phyloP scores from a whole-genome alignment of 2,888 invertebrate genomes.

The Hermaeophaga mercurialis region DNA sequence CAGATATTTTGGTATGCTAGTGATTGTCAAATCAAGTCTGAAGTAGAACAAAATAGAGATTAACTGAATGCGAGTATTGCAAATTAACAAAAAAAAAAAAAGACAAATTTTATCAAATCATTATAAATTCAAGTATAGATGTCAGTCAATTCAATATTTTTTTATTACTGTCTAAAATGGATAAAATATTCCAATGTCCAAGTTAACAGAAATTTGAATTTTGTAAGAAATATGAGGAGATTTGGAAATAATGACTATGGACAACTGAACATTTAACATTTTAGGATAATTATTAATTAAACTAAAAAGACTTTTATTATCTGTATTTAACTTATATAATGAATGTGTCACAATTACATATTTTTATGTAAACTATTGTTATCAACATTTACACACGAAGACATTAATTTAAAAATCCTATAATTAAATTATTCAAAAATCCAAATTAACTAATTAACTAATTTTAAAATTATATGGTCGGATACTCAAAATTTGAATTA shows the following conservation, averaged over 20 bases:
- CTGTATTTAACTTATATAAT: constrained; percentile 3
- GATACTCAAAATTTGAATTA: constrained; percentile 1
- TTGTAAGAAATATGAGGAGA: too few species aligned
- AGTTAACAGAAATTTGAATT: not conserved
- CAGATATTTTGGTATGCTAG: too few species aligned
- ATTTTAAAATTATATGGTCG: not conserved
- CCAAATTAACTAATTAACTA: not conserved
- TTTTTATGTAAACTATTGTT: not conserved
- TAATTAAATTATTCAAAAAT: not conserved
- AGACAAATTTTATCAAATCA: not conserved
- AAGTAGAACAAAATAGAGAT: not conserved
- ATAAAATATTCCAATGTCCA: not conserved
- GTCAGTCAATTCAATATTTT: not conserved
- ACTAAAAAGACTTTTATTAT: constrained; percentile 2
- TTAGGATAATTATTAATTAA: not conserved
- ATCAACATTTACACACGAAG: not conserved
- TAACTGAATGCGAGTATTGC: not conserved
- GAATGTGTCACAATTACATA: constrained; percentile 4
- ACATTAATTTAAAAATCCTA: not conserved
- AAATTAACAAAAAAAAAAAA: not conserved
- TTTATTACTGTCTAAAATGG: not conserved
- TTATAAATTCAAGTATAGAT: not conserved
- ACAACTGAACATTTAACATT: not conserved
- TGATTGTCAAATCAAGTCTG: not conserved
- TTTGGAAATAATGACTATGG: not conserved